These are phyloP conservation scores for Petrophora chlorosata DNA, from an alignment of 2,888 invertebrate genomes.

Conservation along the genomic window DNA sequence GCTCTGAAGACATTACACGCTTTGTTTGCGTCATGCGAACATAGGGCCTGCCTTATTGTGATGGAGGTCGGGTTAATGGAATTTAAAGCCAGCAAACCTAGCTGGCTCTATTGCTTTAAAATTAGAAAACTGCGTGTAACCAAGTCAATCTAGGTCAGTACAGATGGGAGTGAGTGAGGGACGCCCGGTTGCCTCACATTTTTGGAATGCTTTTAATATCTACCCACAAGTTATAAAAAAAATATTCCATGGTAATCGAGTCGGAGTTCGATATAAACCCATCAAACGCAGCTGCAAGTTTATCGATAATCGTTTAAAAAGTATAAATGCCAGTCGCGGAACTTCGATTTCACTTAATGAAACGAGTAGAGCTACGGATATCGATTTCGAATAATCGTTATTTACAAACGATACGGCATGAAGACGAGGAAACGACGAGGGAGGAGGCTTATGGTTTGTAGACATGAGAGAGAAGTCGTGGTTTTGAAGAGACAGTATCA, in stretches of 20 bases:
- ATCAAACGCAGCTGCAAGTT: background rate
- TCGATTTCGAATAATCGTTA: constrained; percentile 28
- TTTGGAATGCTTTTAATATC: background rate
- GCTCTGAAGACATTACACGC: constrained; percentile 17
- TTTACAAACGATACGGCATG: constrained; percentile 2
- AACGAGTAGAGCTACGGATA: constrained; percentile 21
- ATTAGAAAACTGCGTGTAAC: constrained; percentile 3
- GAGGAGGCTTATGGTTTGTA: constrained; percentile 1
- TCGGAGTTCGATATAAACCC: background rate
- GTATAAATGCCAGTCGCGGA: background rate
- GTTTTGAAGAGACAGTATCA: too few species aligned
- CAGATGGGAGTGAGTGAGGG: too few species aligned
- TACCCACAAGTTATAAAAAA: background rate
- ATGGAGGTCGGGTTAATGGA: constrained; percentile 30
- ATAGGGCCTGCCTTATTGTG: constrained; percentile 14
- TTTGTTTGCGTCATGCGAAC: constrained; percentile 25
- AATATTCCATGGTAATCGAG: too few species aligned
- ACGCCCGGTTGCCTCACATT: too few species aligned
- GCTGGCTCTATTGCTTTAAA: constrained; percentile 19
- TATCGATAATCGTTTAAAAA: constrained; percentile 1
- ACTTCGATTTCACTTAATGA: constrained; percentile 25
- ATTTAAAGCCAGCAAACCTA: constrained; percentile 19
- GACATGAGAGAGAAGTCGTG: too few species aligned
- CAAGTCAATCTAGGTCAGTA: too few species aligned
- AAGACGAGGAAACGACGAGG: constrained; percentile 9